phyloP scores from a whole-genome alignment of 64 coral and sea anemone species.

The Astreopora myriophthalma region DNA sequence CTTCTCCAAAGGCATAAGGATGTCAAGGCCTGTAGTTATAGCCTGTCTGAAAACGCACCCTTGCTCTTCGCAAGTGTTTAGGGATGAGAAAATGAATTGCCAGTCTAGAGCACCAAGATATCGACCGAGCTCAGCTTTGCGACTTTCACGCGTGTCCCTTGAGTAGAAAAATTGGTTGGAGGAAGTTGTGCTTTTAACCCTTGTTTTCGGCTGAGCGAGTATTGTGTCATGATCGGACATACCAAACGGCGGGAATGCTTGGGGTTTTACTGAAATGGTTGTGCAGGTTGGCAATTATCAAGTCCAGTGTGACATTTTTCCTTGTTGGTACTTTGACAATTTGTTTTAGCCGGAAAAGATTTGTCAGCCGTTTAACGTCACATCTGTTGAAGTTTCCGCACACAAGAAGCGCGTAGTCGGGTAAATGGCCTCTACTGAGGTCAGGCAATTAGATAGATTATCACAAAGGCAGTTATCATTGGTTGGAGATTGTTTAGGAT shows the following conservation, averaged over 20 bases:
- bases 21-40: too few species aligned
- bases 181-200: not conserved
- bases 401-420: not conserved
- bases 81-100: too few species aligned
- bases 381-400: not conserved
- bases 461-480: not conserved
- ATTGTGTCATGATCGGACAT: conserved; percentile 3
- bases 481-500: not conserved
- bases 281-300: conserved; percentile 15
- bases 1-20: too few species aligned
- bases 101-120: too few species aligned
- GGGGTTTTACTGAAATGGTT: not conserved
- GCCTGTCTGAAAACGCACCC: too few species aligned
- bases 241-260: conserved; percentile 2
- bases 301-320: conserved; percentile 12
- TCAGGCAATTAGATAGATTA: not conserved
- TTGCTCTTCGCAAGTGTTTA: too few species aligned
- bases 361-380: not conserved
- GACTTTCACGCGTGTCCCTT: too few species aligned
- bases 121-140: too few species aligned
- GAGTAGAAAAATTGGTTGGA: too few species aligned
- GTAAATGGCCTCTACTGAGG: not conserved
- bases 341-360: conserved; percentile 4
- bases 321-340: conserved; percentile 19
- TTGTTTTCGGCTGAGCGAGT: conserved; percentile 6